A percentile compares a stretch with the other conserved stretches of the same genome.
phyloP scores from a whole-genome alignment of 1,140 invertebrate species.

The Druon quercuslanigerum region DNA sequence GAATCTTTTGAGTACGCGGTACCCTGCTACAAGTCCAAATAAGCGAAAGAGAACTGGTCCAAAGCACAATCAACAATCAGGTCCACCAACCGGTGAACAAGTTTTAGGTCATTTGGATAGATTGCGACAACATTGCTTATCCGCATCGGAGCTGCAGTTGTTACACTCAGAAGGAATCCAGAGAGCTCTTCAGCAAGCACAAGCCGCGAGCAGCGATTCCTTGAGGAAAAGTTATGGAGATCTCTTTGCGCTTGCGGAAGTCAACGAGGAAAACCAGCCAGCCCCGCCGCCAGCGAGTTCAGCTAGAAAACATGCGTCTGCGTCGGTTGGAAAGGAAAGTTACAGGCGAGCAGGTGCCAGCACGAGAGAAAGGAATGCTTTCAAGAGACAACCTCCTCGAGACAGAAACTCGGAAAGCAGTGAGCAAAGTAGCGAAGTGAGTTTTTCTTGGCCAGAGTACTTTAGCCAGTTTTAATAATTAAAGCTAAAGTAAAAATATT shows the following conservation, averaged over 20 bases:
- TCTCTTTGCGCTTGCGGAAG: slow-evolving; percentile 92
- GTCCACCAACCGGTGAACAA: slow-evolving; percentile 84
- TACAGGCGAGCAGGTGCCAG: slow-evolving; percentile 70
- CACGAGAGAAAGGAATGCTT: slow-evolving; percentile 72
- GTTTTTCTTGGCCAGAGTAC: slow-evolving; percentile 73
- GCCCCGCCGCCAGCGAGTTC: slow-evolving; percentile 74
- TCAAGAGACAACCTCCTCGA: slow-evolving; percentile 76
- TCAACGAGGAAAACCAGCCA: slow-evolving; percentile 83
- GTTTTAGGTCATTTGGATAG: slow-evolving; percentile 94
- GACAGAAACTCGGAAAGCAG: slow-evolving; percentile 81
- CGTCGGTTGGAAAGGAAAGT: slow-evolving; percentile 62
- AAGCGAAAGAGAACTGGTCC: slow-evolving; percentile 88
- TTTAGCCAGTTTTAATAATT: slow-evolving; percentile 84
- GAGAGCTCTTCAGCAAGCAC: slow-evolving; percentile 88
- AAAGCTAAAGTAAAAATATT: slow-evolving; percentile 81
- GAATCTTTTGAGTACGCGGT: slow-evolving; percentile 84
- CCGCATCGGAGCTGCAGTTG: slow-evolving; percentile 78
- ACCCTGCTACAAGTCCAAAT: slow-evolving; percentile 89
- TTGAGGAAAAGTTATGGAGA: slow-evolving; percentile 93
- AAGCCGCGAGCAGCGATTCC: slow-evolving; percentile 87
- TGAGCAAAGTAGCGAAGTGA: slow-evolving; percentile 88
- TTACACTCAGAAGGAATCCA: slow-evolving; percentile 92
- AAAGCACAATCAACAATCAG: slow-evolving; percentile 79
- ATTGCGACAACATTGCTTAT: slow-evolving; percentile 85
- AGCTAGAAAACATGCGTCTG: slow-evolving; percentile 76